Evolutionary conservation across 2,888 invertebrate species (phyloP), one percentile per base, ranked within the genome.

Genomic region (Trisateles emortualis): DNA sequence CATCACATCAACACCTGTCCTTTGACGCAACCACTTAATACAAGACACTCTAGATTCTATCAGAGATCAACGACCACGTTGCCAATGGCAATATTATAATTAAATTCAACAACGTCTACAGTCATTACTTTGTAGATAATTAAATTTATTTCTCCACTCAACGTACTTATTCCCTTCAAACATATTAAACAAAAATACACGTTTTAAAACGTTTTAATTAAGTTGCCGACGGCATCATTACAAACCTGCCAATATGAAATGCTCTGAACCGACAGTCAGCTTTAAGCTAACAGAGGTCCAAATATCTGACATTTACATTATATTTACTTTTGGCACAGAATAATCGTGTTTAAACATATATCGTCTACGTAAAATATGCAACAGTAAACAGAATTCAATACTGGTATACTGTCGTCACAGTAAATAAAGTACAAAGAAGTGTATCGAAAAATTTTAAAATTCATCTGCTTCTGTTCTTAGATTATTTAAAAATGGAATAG

Each of bases 391-490:
- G 29, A 55, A 62, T 61, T 44, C 43, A 46, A 62, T 55, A 70
- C 38, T 33, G 43, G 22, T n/a, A n/a, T 29, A 16, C 40, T 49
- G 22, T 43, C 24, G 40, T 48, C 17, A 52, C 51, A 50, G 5
- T 44, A 45, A 64, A 69, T 60, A 55, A 52, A 44, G 38, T 32
- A 43, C 56, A 54, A 56, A 60, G 8, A 32, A 47, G 26, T 17
- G 47, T 38, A 70, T 67, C 48, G 68, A 64, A 67, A n/a, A 24
- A 61, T 69, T 74, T 77, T 69, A 68, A 74, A 74, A 76, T 76
- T 69, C 67, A 68, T 72, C 50, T 53, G 45, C 61, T 45, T 29
- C 9, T 40, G 22, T 29, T 39, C 56, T 57, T 59, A 22, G 49
- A 60, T 39, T 57, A n/a, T 11, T 40, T 10, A 39, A 48, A 35